Evolutionary conservation across 2,888 invertebrate genomes (phyloP).

Genomic region (Cephus spinipes): DNA sequence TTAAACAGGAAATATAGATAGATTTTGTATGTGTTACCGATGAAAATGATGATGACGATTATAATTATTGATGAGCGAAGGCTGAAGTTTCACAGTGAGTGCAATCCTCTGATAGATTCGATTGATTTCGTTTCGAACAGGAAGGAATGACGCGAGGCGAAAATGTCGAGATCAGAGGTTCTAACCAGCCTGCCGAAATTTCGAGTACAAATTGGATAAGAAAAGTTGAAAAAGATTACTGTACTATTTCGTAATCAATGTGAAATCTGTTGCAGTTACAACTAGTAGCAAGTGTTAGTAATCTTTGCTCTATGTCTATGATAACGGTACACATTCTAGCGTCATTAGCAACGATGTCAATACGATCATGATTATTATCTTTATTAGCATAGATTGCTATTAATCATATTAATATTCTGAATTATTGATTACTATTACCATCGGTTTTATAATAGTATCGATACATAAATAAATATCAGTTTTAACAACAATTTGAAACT

Average conservation of each 20-base stretch:
- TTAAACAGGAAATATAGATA: too few species aligned
- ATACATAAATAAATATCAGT: slow-evolving; percentile 4
- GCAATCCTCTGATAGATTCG: neutral
- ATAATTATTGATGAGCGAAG: neutral
- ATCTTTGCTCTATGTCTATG: neutral
- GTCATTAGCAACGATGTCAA: neutral
- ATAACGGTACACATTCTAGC: neutral
- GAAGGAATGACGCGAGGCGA: neutral
- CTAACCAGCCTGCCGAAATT: neutral
- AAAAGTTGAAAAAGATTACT: neutral
- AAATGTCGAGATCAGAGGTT: neutral
- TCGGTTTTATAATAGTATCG: neutral
- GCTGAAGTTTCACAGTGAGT: neutral
- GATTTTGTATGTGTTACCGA: too few species aligned
- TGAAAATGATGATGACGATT: too few species aligned
- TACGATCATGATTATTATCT: neutral
- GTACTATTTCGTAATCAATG: neutral
- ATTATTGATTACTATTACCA: neutral
- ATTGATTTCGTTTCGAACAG: neutral
- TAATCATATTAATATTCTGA: neutral
- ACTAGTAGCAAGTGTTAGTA: neutral
- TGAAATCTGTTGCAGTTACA: neutral
- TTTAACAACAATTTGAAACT: neutral
- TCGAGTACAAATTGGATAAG: neutral
- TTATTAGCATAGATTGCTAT: neutral